Evolutionary conservation across 1,140 invertebrate genomes (phyloP), one percentile per base, ranked within the genome.

Genomic region (Cherax destructor): DNA sequence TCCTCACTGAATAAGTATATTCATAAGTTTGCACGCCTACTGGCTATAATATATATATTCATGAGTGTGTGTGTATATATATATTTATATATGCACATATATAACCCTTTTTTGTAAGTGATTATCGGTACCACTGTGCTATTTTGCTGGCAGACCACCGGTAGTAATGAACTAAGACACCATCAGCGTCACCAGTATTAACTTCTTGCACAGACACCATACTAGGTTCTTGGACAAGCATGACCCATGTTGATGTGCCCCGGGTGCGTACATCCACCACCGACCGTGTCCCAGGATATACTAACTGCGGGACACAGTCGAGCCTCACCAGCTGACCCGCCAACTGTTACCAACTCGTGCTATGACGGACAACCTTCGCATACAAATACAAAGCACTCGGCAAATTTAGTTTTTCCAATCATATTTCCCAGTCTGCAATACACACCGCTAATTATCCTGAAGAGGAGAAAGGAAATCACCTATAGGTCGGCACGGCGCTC

Each of bases 251-350:
- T 91, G 77, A 56, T 91, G 61, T 80, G 83, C 86, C 90, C 84
- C 78, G 56, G 65, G 76, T 85, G 84, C 78, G 50, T 86, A 86
- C 90, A 78, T 91, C 83, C 84, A 91, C 84, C 83, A 86, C 77
- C 90, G 90, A 91, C 90, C 90, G 90, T 91, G 84, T 91, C 90
- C 90, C 84, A 91, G 90, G 90, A 91, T 91, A 91, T 69, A 91
- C 90, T 91, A 86, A 91, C 80, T 78, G 84, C 90, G 83, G 90
- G 90, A 91, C 78, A 91, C 84, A 47, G 76, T 59, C 83, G 76
- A 81, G 78, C 30, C 83, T 52, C 72, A 83, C 65, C 90, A 91
- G 90, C 90, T 91, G 90, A 86, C 83, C 90, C 83, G 78, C 76
- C 74, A 79, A 91, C 83, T 83, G 84, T 86, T 86, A 78, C 90